These are phyloP conservation scores for Aphaenogaster rudis DNA, from an alignment of 1,140 invertebrate species.

Conservation along the genomic window DNA sequence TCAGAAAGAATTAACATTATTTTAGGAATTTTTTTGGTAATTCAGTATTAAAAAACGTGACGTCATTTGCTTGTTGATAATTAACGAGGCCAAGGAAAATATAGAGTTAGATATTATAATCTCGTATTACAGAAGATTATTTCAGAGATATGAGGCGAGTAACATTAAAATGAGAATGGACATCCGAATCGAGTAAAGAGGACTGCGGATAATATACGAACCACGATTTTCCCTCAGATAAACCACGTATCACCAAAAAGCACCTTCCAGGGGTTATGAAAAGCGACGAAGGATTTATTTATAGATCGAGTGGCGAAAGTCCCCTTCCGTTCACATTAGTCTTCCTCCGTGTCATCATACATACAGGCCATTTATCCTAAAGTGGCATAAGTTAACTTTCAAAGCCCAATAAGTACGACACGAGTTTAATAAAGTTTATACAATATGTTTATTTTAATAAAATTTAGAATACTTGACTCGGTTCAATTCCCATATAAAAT, in stretches of 20 bases:
- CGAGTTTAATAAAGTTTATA: neutral
- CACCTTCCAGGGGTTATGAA: conserved; percentile 38
- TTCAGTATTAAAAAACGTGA: neutral
- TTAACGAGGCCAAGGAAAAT: neutral
- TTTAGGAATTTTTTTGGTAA: neutral
- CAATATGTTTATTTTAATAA: neutral
- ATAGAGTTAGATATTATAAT: conserved; percentile 1
- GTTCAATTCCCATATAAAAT: neutral
- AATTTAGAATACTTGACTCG: neutral
- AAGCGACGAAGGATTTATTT: conserved; percentile 42
- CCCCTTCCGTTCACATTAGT: conserved; percentile 30
- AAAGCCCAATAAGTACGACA: neutral
- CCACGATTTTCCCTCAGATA: conserved; percentile 31
- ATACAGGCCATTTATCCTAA: conserved; percentile 11
- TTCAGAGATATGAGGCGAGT: conserved; percentile 5
- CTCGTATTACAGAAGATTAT: conserved; percentile 13
- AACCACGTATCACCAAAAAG: conserved; percentile 38
- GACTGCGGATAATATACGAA: conserved; percentile 42
- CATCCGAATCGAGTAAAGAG: conserved; percentile 14
- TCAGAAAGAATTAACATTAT: neutral
- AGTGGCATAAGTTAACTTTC: conserved; percentile 13
- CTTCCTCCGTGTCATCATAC: conserved; percentile 35
- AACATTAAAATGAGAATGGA: conserved; percentile 53
- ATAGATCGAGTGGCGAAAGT: conserved; percentile 35
- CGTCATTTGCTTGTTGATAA: neutral